phyloP scores from a whole-genome alignment of 2,797 vertebrate genomes.

The Phalanger gymnotis region DNA sequence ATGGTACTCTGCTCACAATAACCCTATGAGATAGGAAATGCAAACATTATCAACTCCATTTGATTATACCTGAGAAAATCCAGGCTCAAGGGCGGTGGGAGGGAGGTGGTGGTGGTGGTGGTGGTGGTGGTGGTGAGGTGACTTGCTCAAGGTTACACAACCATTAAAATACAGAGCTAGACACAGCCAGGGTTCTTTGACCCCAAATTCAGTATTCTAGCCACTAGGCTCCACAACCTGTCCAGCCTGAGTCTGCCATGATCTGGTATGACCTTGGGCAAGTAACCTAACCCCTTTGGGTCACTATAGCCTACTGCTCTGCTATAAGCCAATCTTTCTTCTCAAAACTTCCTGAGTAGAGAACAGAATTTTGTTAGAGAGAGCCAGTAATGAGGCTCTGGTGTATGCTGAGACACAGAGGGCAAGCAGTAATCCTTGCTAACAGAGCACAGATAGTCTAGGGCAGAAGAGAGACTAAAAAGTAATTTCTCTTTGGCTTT shows the following conservation, averaged over 20 bases:
- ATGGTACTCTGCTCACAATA: neutral
- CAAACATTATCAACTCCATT: neutral
- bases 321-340: neutral
- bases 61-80: neutral
- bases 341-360: constrained; percentile 3
- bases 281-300: neutral
- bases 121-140: no score
- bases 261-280: neutral
- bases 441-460: constrained; percentile 72
- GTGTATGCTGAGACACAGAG: constrained; percentile 57
- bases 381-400: neutral
- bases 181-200: neutral
- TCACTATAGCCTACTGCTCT: neutral
- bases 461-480: constrained; percentile 62
- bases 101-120: no score
- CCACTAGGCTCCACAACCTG: neutral
- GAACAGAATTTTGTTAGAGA: neutral
- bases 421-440: constrained; percentile 55
- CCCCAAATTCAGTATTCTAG: neutral
- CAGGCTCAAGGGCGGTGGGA: neutral
- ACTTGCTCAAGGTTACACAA: neutral
- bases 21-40: neutral
- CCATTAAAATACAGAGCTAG: neutral
- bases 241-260: no score
- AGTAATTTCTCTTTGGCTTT: constrained; percentile 73